Conservation (phyloP, 2,113 vertebrate genomes). For the Nesoenas mayeri region DNA sequence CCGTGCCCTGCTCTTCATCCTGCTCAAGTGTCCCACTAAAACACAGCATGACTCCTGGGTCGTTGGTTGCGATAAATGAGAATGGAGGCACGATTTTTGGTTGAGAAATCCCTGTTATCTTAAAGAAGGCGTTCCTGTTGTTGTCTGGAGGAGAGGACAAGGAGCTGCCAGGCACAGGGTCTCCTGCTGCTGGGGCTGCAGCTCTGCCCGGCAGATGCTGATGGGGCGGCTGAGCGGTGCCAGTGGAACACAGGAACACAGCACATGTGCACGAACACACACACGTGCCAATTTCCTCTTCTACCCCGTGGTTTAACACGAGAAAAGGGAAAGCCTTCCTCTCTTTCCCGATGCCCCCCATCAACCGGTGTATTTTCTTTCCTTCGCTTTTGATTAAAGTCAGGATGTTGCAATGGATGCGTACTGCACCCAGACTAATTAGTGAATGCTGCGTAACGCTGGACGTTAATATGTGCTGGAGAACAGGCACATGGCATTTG, state of each 20-base stretch:
- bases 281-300: not conserved
- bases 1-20: not conserved
- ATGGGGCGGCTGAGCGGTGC: not conserved
- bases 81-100: fast-evolving
- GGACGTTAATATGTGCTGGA: not conserved
- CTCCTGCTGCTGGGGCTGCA: not conserved
- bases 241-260: not conserved
- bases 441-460: not conserved
- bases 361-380: not conserved
- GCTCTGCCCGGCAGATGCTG: not conserved
- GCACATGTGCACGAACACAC: fast-evolving
- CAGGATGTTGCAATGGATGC: not conserved
- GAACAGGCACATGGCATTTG: fast-evolving
- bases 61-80: not conserved
- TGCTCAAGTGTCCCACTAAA: not conserved
- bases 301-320: not conserved
- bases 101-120: not conserved
- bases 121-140: not conserved
- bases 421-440: fast-evolving
- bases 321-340: not conserved
- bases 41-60: not conserved
- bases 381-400: not conserved
- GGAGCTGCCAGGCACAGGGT: not conserved
- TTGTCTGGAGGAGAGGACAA: not conserved
- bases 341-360: not conserved